These are phyloP conservation scores for Andricus grossulariae DNA, from an alignment of 1,140 invertebrate genomes.

Conservation along the genomic window DNA sequence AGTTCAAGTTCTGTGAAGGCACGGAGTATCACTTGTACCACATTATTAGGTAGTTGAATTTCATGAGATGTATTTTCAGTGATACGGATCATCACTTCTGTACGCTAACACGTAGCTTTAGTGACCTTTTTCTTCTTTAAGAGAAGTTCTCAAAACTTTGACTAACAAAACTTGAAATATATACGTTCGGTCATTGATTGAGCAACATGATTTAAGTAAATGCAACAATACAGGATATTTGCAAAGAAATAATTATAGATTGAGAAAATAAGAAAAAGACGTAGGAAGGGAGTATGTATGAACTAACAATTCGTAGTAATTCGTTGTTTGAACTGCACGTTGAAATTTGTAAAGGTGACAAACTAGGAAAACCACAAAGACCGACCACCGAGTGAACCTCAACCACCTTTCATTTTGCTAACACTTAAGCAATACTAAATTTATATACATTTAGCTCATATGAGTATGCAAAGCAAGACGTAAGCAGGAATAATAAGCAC, in stretches of 20 bases:
- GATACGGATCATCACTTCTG: no score
- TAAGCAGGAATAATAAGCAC: slow-evolving; percentile 71
- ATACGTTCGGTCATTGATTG: slow-evolving; percentile 12
- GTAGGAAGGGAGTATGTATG: slow-evolving; percentile 31
- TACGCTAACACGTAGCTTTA: no score
- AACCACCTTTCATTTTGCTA: slow-evolving; percentile 63
- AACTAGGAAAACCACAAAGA: slow-evolving; percentile 53
- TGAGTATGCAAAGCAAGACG: slow-evolving; percentile 70
- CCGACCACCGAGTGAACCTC: slow-evolving; percentile 67
- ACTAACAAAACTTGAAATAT: not conserved
- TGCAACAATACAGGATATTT: not conserved
- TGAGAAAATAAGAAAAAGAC: slow-evolving; percentile 42
- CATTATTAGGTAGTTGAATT: no score
- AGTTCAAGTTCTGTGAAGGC: no score
- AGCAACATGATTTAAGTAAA: slow-evolving; percentile 4
- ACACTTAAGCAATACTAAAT: slow-evolving; percentile 74
- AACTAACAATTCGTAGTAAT: slow-evolving; percentile 32
- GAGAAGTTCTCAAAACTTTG: no score
- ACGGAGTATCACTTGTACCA: no score
- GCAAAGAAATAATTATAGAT: slow-evolving; percentile 34
- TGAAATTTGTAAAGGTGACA: slow-evolving; percentile 53
- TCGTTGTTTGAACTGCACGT: slow-evolving; percentile 47
- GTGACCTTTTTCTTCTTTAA: no score
- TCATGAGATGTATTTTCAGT: no score
- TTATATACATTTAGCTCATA: slow-evolving; percentile 67